phyloP scores from a whole-genome alignment of 2,797 vertebrate genomes.

The Myripristis murdjan region DNA sequence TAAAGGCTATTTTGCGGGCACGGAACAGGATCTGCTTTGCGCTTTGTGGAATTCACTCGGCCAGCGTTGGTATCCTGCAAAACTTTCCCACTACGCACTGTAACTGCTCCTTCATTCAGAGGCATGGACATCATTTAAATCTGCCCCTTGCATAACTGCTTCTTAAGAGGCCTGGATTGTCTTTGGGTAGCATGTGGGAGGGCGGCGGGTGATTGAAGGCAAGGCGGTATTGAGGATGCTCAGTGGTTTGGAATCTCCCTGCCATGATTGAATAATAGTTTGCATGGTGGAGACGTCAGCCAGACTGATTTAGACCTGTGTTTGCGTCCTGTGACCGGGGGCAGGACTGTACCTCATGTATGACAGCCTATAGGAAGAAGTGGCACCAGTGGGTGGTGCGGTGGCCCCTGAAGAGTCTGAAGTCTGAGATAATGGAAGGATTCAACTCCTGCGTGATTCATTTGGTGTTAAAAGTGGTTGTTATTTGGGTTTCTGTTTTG shows the following conservation, averaged over 20 bases:
- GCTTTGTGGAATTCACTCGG: conserved; percentile 26
- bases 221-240: conserved; percentile 38
- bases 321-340: conserved; percentile 36
- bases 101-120: conserved; percentile 24
- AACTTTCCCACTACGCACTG: background rate
- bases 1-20: conserved; percentile 4
- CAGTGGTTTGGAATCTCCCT: conserved; percentile 40
- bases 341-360: background rate
- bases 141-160: conserved; percentile 16
- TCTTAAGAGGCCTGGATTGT: conserved; percentile 25
- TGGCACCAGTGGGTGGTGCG: conserved; percentile 29
- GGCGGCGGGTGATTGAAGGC: conserved; percentile 36
- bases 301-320: conserved; percentile 65
- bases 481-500: conserved; percentile 21
- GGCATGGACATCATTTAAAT: conserved; percentile 40
- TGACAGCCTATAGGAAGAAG: conserved; percentile 7
- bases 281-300: conserved; percentile 20
- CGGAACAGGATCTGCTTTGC: background rate
- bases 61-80: conserved; percentile 10
- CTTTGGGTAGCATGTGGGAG: conserved; percentile 20
- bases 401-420: conserved; percentile 8
- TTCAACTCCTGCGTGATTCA: conserved; percentile 22
- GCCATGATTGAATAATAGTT: conserved; percentile 36
- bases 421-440: conserved; percentile 25
- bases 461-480: conserved; percentile 17